These are phyloP conservation scores for Lutraria rhynchaena DNA, from an alignment of 1,140 invertebrate genomes.

Conservation along the genomic window DNA sequence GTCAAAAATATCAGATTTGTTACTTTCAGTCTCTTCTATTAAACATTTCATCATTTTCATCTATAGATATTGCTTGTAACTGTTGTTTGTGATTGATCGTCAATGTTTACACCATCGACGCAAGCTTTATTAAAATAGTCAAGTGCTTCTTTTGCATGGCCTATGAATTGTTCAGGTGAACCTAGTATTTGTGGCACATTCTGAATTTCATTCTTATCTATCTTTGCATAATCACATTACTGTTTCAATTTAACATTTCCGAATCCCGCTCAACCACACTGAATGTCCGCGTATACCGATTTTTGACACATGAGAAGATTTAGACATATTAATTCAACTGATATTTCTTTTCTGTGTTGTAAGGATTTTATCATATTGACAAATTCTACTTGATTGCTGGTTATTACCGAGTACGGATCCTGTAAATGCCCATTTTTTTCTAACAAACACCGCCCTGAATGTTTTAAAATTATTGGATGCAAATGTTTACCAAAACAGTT, in stretches of 20 bases:
- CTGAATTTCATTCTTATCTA: slow-evolving; percentile 8
- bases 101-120: too few species aligned
- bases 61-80: too few species aligned
- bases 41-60: too few species aligned
- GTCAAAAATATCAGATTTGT: too few species aligned
- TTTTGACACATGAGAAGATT: slow-evolving; percentile 14
- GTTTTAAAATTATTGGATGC: neutral
- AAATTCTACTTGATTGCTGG: neutral
- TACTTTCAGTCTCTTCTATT: too few species aligned
- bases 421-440: neutral
- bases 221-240: neutral
- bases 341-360: neutral
- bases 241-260: slow-evolving; percentile 3
- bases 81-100: too few species aligned
- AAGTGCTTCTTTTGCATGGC: too few species aligned
- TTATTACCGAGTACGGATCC: neutral
- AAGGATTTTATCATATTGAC: slow-evolving; percentile 24
- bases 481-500: neutral
- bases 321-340: slow-evolving; percentile 11
- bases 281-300: slow-evolving; percentile 1
- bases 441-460: slow-evolving; percentile 13
- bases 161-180: too few species aligned
- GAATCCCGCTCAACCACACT: slow-evolving; percentile 19
- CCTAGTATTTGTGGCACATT: neutral
- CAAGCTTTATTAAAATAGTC: too few species aligned